Conservation (phyloP, 2,113 vertebrate genomes). For the Chloebia gouldiae region DNA sequence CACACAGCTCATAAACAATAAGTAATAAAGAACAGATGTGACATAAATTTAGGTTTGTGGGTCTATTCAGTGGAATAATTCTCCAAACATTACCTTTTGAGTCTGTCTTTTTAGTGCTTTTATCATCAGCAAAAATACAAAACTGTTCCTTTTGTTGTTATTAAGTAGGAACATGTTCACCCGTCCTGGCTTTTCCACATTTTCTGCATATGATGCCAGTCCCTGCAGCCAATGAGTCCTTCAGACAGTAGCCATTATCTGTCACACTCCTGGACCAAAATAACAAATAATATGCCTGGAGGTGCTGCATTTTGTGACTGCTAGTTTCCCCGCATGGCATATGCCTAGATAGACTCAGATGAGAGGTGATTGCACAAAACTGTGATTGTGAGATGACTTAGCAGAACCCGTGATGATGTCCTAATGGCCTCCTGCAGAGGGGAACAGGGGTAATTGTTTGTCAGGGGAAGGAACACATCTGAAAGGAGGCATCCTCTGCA, state of each 20-base stretch:
- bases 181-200: slow-evolving; percentile 2
- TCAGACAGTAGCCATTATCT: slow-evolving; percentile 69
- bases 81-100: slow-evolving; percentile 13
- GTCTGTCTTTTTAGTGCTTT: neutral
- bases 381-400: slow-evolving; percentile 80
- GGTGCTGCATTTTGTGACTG: slow-evolving; percentile 65
- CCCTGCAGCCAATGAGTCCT: slow-evolving; percentile 46
- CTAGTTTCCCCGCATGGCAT: slow-evolving; percentile 67
- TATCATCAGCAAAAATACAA: slow-evolving; percentile 41
- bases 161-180: slow-evolving; percentile 5
- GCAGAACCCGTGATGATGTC: slow-evolving; percentile 76
- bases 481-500: slow-evolving; percentile 68
- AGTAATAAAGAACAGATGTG: slow-evolving; percentile 48
- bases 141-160: neutral
- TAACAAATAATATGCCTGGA: slow-evolving; percentile 77
- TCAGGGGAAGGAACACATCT: slow-evolving; percentile 73
- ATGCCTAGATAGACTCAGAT: slow-evolving; percentile 69
- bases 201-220: slow-evolving; percentile 50
- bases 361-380: slow-evolving; percentile 77
- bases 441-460: slow-evolving; percentile 78
- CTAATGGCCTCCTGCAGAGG: slow-evolving; percentile 77
- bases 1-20: slow-evolving; percentile 24
- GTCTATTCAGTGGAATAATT: slow-evolving; percentile 30
- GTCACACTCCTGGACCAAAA: slow-evolving; percentile 69
- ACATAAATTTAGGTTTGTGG: neutral